A percentile compares a stretch with the other conserved stretches of the same genome.
Conservation (phyloP, 92 coral and sea anemone species). For the Actinostola sp. region DNA sequence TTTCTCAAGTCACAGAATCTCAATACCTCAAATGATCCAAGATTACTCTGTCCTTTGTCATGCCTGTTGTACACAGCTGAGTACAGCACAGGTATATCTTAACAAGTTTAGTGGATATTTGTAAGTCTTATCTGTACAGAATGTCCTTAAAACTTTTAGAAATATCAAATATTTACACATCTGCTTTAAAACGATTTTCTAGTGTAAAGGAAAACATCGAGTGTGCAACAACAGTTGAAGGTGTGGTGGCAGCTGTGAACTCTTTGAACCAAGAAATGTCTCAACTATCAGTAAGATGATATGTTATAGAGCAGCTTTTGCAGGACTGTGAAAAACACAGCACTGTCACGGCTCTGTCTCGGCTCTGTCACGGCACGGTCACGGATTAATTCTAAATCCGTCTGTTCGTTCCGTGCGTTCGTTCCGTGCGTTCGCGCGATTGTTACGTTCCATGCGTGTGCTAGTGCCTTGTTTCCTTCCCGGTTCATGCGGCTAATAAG, state of each 20-base stretch:
- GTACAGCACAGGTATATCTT: constrained; percentile 30
- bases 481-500: too few relatives aligned
- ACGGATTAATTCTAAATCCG: too few relatives aligned
- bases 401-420: too few relatives aligned
- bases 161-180: too few relatives aligned
- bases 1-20: constrained; percentile 43
- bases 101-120: constrained; percentile 39
- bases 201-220: constrained; percentile 7
- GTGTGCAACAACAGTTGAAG: constrained; percentile 20
- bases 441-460: too few relatives aligned
- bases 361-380: too few relatives aligned
- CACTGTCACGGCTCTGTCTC: too few relatives aligned
- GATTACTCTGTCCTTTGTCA: constrained; percentile 48
- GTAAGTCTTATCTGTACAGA: constrained; percentile 22
- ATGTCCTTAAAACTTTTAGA: too few relatives aligned
- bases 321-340: too few relatives aligned
- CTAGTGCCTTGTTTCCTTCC: too few relatives aligned
- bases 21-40: constrained; percentile 33
- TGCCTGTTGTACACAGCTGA: constrained; percentile 17
- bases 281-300: constrained; percentile 44
- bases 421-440: too few relatives aligned
- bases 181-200: constrained; percentile 40
- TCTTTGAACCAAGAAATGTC: constrained; percentile 40
- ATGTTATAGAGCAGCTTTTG: neutral
- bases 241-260: constrained; percentile 11